Base-by-base conservation (phyloP, 2,888 invertebrate genomes). In the Phortica okadai region DNA sequence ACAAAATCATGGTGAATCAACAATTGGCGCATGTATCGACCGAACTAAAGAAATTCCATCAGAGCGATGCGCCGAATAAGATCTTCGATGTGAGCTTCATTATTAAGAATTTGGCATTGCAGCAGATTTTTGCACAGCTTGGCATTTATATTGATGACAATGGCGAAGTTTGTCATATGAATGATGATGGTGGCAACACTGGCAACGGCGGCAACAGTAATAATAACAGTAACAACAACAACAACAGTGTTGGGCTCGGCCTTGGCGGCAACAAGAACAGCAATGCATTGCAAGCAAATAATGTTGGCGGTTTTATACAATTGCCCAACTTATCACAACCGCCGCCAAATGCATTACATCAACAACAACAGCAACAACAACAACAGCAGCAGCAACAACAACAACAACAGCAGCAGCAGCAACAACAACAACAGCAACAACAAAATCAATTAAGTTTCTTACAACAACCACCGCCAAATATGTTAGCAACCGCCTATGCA, bases 1-100 rank as follows among this genome's bases (percentile, higher is more conserved):
- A 94, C 88, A 95, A 95, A 91, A 93, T 95, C 82, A 93, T 94
- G 90, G 93, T 95, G 0, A 95, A 95, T 87, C 94, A 95, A 85
- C 93, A 95, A 88, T 89, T 95, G 84, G 93, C 94, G 1, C 92
- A 93, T 42, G 92, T 94, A 11, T 93, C 94, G 7, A 93, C 93
- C 81, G 93, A 93, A 90, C 90, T 94, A 33, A 94, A 94, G 88
- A 93, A 93, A 83, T 93, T 93, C 82, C 93, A 94, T 80, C 94
- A 94, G 84, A 94, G 94, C 84, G 92, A 92, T 70, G 89, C 90
- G 42, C 90, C 92, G 1, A 93, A 93, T 74, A 94, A 93, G 85
- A 92, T 92, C 76, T 93, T 94, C 66, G 94, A 94, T 84, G 89
- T 93, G 44, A 88, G 91, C 21, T 90, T 92, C 76, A 92, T 94